Conservation (phyloP, 1,140 invertebrate species). For the Schlechtendalia chinensis region DNA sequence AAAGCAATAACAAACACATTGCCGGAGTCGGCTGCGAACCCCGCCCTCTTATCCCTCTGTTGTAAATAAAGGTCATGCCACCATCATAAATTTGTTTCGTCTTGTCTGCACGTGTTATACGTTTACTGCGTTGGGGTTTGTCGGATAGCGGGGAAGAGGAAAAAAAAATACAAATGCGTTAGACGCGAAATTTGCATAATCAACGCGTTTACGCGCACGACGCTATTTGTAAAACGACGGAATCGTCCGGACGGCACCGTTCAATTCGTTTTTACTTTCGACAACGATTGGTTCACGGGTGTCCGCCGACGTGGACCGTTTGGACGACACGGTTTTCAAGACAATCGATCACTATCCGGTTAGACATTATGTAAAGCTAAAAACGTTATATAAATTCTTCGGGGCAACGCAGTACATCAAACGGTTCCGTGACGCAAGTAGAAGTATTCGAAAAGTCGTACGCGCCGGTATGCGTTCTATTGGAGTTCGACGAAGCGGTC, state of each 20-base stretch:
- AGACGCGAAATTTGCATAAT: background rate
- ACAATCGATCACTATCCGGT: background rate
- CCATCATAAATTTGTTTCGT: background rate
- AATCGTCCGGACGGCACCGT: background rate
- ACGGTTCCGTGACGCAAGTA: background rate
- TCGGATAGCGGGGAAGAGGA: background rate
- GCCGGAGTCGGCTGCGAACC: background rate
- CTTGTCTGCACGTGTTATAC: background rate
- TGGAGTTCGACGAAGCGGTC: constrained; percentile 23
- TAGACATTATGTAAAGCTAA: background rate
- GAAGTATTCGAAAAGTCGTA: background rate
- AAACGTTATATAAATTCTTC: background rate
- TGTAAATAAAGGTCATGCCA: background rate
- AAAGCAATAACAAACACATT: constrained; percentile 16
- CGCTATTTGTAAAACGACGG: too few species aligned
- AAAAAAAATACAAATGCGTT: background rate
- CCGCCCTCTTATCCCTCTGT: background rate
- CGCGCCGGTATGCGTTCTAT: background rate
- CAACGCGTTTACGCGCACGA: background rate
- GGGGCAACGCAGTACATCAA: background rate
- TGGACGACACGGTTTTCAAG: too few species aligned
- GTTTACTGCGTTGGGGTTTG: background rate
- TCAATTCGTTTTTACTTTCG: too few species aligned
- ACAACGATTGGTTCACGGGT: too few species aligned
- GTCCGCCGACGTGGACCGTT: too few species aligned